Evolutionary conservation across 2,797 vertebrate genomes (phyloP).

Genomic region (Neosilurus hyrtlii): DNA sequence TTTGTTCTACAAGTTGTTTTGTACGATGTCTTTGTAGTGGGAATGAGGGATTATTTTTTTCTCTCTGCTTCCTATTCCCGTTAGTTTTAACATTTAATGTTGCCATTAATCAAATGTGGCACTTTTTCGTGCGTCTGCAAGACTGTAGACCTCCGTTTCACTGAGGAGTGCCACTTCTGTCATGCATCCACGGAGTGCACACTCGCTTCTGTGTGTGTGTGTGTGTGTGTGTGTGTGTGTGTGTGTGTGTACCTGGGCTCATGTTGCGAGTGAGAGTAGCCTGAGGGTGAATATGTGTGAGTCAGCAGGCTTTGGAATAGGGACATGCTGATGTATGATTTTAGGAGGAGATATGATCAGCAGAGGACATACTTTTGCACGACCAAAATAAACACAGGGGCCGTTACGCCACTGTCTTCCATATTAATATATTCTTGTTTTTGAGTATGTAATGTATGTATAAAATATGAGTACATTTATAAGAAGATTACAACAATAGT

Average conservation of each 20-base stretch:
- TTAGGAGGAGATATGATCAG: conserved; percentile 22
- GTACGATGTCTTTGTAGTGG: conserved; percentile 29
- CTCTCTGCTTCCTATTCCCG: conserved; percentile 26
- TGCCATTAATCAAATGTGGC: conserved; percentile 30
- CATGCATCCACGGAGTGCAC: conserved; percentile 39
- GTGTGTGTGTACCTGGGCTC: conserved; percentile 8
- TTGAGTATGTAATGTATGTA: background rate
- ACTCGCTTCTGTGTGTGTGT: background rate
- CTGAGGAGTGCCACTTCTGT: conserved; percentile 33
- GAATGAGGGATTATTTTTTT: background rate
- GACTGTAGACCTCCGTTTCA: conserved; percentile 29
- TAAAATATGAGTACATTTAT: background rate
- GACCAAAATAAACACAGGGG: conserved; percentile 37
- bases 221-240: conserved; percentile 23
- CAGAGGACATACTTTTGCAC: conserved; percentile 15
- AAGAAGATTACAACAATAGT: too few species aligned
- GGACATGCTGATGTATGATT: conserved; percentile 50
- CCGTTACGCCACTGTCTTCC: background rate
- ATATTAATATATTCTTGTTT: background rate
- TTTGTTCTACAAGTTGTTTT: conserved; percentile 46
- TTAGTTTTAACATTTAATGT: conserved; percentile 44
- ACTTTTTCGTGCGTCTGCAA: conserved; percentile 22
- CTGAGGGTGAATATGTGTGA: conserved; percentile 40
- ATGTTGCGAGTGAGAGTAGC: conserved; percentile 41
- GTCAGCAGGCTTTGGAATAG: conserved; percentile 37